These are phyloP conservation scores for Allobates femoralis DNA, from an alignment of 2,797 vertebrate genomes.

Conservation along the genomic window DNA sequence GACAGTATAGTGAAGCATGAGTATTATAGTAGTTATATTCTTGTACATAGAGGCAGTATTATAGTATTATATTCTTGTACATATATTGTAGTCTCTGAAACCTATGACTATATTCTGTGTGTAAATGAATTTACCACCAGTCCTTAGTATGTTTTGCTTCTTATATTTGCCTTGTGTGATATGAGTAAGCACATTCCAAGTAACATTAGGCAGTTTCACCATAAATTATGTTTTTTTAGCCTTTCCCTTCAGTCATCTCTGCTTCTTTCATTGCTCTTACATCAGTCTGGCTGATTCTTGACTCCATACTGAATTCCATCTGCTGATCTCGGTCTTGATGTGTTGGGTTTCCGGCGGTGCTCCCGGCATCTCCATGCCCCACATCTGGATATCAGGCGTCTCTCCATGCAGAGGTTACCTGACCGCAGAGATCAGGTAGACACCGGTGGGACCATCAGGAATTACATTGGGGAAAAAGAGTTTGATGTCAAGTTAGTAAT, in stretches of 20 bases:
- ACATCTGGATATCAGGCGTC: constrained; percentile 24
- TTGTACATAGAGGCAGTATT: not conserved
- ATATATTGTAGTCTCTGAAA: no score
- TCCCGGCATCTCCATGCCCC: constrained; percentile 23
- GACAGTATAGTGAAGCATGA: no score
- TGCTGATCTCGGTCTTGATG: constrained; percentile 35
- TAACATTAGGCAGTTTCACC: not conserved
- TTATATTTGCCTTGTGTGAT: no score
- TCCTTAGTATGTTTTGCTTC: no score
- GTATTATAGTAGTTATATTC: not conserved
- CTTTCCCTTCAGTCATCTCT: not conserved
- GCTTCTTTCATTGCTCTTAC: not conserved
- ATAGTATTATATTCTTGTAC: not conserved
- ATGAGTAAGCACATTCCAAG: not conserved
- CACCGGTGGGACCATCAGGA: not conserved
- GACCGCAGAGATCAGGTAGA: not conserved
- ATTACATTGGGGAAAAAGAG: not conserved
- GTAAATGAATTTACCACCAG: no score
- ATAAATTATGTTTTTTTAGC: not conserved
- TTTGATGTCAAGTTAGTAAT: not conserved
- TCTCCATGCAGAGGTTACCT: not conserved
- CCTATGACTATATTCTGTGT: no score
- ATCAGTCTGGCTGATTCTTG: constrained; percentile 5
- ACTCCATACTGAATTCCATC: constrained; percentile 47
- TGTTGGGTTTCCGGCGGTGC: not conserved